These are phyloP conservation scores for Balearica regulorum DNA, from an alignment of 2,797 vertebrate species.

Conservation along the genomic window DNA sequence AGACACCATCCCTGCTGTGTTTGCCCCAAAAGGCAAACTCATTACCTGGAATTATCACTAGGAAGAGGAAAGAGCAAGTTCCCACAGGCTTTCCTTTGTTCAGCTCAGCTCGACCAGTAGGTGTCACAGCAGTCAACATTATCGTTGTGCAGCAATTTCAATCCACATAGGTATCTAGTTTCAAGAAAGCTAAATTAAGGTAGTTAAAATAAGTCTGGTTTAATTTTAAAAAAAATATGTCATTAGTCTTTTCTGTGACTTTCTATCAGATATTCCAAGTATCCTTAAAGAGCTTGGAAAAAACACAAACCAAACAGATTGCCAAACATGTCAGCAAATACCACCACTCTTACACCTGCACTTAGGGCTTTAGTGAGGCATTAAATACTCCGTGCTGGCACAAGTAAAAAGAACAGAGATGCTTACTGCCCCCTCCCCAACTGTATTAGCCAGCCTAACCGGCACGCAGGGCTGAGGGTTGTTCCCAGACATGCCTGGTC, in stretches of 20 bases:
- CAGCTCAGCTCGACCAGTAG: conserved; percentile 6
- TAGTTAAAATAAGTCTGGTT: background rate
- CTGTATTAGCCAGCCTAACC: background rate
- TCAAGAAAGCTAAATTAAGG: background rate
- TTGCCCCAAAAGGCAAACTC: background rate
- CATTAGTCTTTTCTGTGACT: background rate
- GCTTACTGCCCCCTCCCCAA: background rate
- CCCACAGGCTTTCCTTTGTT: background rate
- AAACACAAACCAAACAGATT: conserved; percentile 23
- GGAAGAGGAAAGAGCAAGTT: background rate
- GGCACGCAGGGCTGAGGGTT: background rate
- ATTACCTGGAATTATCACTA: background rate
- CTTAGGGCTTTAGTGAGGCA: background rate
- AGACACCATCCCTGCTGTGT: background rate
- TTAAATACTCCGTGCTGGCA: background rate
- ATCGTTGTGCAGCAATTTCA: background rate
- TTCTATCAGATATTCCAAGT: conserved; percentile 29
- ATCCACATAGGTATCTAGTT: background rate
- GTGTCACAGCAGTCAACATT: conserved; percentile 45
- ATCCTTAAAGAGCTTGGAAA: background rate
- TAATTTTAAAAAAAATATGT: background rate
- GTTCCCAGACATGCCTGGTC: background rate
- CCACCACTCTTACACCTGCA: background rate
- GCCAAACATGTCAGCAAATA: conserved; percentile 50
- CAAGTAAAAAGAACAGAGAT: background rate